Evolutionary conservation across 1,140 invertebrate species (phyloP).

Genomic region (Spodoptera frugiperda): DNA sequence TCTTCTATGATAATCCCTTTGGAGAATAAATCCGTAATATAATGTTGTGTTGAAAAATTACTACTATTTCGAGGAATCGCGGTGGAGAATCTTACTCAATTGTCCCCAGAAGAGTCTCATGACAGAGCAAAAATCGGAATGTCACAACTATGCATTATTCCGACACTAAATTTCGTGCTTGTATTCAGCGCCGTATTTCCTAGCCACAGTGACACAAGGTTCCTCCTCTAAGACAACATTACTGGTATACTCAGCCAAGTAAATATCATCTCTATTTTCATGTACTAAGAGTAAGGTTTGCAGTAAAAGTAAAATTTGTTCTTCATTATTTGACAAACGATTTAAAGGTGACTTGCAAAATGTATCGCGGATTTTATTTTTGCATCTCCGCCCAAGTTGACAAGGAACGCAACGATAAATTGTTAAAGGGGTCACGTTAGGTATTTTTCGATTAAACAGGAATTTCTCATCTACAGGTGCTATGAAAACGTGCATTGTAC

Average conservation of each 20-base stretch:
- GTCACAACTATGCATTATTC: slow-evolving; percentile 50
- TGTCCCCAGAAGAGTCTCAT: slow-evolving; percentile 15
- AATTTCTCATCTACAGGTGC: slow-evolving; percentile 64
- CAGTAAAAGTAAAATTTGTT: slow-evolving; percentile 44
- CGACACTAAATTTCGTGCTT: slow-evolving; percentile 59
- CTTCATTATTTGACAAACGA: slow-evolving; percentile 73
- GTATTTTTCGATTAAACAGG: slow-evolving; percentile 73
- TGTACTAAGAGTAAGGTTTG: slow-evolving; percentile 7
- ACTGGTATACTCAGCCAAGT: background rate
- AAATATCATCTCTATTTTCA: slow-evolving; percentile 46
- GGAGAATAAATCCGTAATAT: no score
- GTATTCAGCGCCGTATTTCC: slow-evolving; percentile 62
- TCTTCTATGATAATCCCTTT: no score
- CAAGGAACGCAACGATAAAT: slow-evolving; percentile 74
- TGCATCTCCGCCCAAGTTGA: slow-evolving; percentile 67
- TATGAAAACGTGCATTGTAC: slow-evolving; percentile 4
- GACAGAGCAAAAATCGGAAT: slow-evolving; percentile 44
- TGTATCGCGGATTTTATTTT: slow-evolving; percentile 73
- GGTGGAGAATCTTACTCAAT: slow-evolving; percentile 7
- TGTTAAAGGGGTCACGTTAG: slow-evolving; percentile 66
- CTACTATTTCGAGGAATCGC: background rate
- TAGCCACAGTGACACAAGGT: slow-evolving; percentile 58
- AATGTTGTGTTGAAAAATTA: background rate
- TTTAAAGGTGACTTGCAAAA: slow-evolving; percentile 73
- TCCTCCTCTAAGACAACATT: slow-evolving; percentile 36